These are phyloP conservation scores for Petrocephalus zakoni DNA, from an alignment of 2,113 vertebrate genomes.

Conservation along the genomic window DNA sequence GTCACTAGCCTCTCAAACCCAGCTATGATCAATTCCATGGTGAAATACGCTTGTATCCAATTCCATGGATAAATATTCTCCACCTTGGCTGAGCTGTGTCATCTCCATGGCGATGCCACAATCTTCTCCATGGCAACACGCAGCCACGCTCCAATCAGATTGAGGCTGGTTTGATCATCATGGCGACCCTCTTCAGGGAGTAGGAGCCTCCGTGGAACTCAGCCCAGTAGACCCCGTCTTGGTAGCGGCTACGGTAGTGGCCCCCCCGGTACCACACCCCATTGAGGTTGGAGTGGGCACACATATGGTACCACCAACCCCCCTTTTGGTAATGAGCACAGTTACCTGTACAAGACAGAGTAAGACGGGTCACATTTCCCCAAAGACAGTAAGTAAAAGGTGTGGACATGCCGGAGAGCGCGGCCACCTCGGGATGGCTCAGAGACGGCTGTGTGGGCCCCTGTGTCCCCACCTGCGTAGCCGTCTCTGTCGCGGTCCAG, in stretches of 20 bases:
- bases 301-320: constrained; percentile 90
- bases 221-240: constrained; percentile 85
- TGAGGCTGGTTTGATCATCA: constrained; percentile 72
- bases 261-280: constrained; percentile 83
- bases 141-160: not conserved
- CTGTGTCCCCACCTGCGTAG: constrained; percentile 63
- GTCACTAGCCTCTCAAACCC: not conserved
- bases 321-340: constrained; percentile 85
- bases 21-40: no score
- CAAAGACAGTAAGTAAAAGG: not conserved
- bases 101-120: not conserved
- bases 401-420: not conserved
- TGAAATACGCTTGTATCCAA: not conserved
- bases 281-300: constrained; percentile 85
- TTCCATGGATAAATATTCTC: not conserved
- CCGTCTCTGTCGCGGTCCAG: constrained; percentile 77
- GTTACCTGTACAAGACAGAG: constrained; percentile 63
- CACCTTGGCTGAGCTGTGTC: not conserved
- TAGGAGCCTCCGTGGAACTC: constrained; percentile 83
- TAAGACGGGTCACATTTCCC: not conserved
- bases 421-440: not conserved
- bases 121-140: not conserved
- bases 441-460: not conserved
- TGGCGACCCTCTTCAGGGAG: constrained; percentile 73
- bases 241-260: constrained; percentile 81